These are phyloP conservation scores for Trichonephila clavata DNA, from an alignment of 1,140 invertebrate species.

Conservation along the genomic window DNA sequence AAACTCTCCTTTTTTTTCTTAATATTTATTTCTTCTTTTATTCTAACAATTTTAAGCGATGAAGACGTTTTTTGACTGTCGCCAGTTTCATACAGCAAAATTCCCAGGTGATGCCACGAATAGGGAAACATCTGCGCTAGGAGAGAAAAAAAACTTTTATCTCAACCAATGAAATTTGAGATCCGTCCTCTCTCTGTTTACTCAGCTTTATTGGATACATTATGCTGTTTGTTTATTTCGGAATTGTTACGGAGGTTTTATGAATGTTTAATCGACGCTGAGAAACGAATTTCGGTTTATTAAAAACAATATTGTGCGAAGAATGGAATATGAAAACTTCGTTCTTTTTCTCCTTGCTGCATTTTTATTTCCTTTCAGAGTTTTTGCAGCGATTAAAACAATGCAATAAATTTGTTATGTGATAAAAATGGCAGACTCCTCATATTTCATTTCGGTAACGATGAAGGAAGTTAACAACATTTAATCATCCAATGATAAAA, in stretches of 20 bases:
- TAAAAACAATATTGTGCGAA: slow-evolving; percentile 25
- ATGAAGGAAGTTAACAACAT: neutral
- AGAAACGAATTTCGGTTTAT: slow-evolving; percentile 33
- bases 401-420: slow-evolving; percentile 41
- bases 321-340: neutral
- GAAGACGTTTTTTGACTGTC: slow-evolving; percentile 56
- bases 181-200: slow-evolving; percentile 6
- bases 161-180: slow-evolving; percentile 57
- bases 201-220: slow-evolving; percentile 54
- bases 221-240: slow-evolving; percentile 40
- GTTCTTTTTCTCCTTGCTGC: neutral
- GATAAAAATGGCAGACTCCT: neutral
- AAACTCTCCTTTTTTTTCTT: neutral
- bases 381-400: slow-evolving; percentile 12
- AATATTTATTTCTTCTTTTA: slow-evolving; percentile 1
- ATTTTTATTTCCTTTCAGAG: too few relatives aligned
- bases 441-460: neutral
- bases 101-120: slow-evolving; percentile 37
- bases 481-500: neutral
- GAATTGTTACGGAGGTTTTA: slow-evolving; percentile 32
- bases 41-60: slow-evolving; percentile 13
- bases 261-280: slow-evolving; percentile 51
- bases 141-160: neutral
- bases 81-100: neutral
- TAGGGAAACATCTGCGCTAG: neutral